A percentile compares a stretch with the other conserved stretches of the same genome.
Evolutionary conservation across 23 tunicate genomes (phyloP).

Genomic region (Phallusia fumigata): DNA sequence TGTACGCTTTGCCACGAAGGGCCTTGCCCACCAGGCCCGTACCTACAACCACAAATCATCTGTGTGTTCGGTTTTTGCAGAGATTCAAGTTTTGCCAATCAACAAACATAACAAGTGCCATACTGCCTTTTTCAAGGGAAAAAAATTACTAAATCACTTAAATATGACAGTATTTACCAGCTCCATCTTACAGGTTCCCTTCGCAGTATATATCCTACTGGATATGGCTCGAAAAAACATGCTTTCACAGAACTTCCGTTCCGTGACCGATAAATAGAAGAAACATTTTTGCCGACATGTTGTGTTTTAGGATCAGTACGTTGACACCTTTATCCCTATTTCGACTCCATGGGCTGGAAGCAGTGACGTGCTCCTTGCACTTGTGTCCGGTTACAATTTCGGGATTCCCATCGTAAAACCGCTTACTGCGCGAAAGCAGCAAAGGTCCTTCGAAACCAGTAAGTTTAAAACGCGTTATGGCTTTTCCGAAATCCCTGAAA

Average conservation of each 20-base stretch:
- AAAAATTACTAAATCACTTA: too few relatives aligned
- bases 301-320: conserved; percentile 37
- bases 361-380: conserved; percentile 32
- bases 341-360: conserved; percentile 83
- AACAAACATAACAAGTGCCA: too few relatives aligned
- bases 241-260: too few relatives aligned
- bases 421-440: conserved; percentile 27
- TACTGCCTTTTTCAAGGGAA: too few relatives aligned
- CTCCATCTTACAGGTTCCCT: too few relatives aligned
- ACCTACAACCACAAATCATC: neutral
- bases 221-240: too few relatives aligned
- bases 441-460: conserved; percentile 65
- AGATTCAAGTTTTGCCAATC: too few relatives aligned
- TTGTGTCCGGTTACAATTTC: conserved; percentile 56
- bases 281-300: too few relatives aligned
- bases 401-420: conserved; percentile 37
- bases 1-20: neutral
- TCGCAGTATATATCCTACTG: too few relatives aligned
- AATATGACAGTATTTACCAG: too few relatives aligned
- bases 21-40: neutral
- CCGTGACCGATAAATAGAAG: neutral
- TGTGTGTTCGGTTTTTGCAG: too few relatives aligned
- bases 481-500: too few relatives aligned
- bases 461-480: neutral
- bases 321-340: conserved; percentile 43